Evolutionary conservation across 2,113 vertebrate species (phyloP).

Genomic region (Mesoclemmys tuberculata): DNA sequence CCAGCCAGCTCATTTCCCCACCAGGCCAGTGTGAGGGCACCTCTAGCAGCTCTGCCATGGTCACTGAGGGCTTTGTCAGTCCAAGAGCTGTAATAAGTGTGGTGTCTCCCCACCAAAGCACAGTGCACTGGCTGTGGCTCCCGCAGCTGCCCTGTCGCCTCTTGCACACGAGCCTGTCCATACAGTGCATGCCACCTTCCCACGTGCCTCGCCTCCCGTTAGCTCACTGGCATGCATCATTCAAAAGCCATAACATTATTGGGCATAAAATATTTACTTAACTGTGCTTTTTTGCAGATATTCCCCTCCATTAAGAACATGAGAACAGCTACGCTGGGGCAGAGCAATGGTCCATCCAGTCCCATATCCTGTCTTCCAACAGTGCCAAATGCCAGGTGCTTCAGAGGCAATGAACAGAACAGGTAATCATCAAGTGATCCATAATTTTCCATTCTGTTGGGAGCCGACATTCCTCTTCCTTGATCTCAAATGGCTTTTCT

Average conservation of each 20-base stretch:
- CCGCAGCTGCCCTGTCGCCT: fast-evolving
- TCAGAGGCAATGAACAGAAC: no score
- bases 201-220: conserved; percentile 54
- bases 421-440: no score
- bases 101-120: background rate
- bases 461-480: conserved; percentile 14
- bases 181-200: background rate
- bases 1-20: background rate
- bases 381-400: no score
- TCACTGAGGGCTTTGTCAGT: fast-evolving
- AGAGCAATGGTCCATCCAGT: no score
- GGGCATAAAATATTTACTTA: conserved; percentile 74
- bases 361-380: no score
- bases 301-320: conserved; percentile 29
- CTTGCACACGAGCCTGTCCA: background rate
- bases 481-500: conserved; percentile 47
- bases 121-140: background rate
- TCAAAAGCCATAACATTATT: conserved; percentile 55
- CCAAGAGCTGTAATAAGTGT: fast-evolving
- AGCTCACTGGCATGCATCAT: conserved; percentile 63
- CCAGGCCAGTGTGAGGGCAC: background rate
- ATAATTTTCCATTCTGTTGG: conserved; percentile 54
- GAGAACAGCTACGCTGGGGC: no score
- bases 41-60: background rate
- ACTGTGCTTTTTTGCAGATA: conserved; percentile 73